Evolutionary conservation across 2,888 invertebrate species (phyloP), one percentile per base, ranked within the genome.

Genomic region (Lasioglossum pauxillum): DNA sequence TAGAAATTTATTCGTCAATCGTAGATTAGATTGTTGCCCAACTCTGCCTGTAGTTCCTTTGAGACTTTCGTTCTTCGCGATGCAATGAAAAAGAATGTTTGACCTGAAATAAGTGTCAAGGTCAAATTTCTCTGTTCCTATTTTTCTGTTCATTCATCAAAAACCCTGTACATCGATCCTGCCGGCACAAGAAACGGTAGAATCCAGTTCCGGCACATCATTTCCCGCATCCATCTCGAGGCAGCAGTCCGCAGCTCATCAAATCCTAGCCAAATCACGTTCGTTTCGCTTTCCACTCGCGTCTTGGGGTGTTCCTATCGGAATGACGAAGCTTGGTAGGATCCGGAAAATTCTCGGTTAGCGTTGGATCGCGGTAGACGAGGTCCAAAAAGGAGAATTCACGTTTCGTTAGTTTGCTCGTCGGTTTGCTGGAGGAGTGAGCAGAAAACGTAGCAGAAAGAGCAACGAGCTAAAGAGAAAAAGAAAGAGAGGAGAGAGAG

Each of bases 351-450:
- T 77, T 69, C 77, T 35, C 8, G 19, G 31, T 12, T 53, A 69
- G 49, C 77, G 53, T 69, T 41, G 49, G 16, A 38, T 14, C 64
- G 4, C 44, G 10, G 23, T 8, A 41, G 46, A 49, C 67, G 49
- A 31, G 79, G 35, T 0, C 5, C 75, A 23, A 41, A 16, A 69
- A 27, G 31, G 60, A 19, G 72, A 74, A 67, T 74, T 74, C 53
- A 78, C 82, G 74, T 88, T 88, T 88, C 79, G 83, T 88, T 85
- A 82, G 78, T 49, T 69, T 41, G 71, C 49, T 31, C 75, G 60
- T 23, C 67, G 35, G 67, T 69, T 64, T 35, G 67, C 35, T 8
- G 41, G 23, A 73, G 73, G 38, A 71, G 19, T 38, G 38, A 46
- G 8, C 31, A 38, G n/a, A 72, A 78, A 60, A 81, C 82, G 79